Evolutionary conservation across 2,797 vertebrate species (phyloP).

Genomic region (Apodemus agrarius): DNA sequence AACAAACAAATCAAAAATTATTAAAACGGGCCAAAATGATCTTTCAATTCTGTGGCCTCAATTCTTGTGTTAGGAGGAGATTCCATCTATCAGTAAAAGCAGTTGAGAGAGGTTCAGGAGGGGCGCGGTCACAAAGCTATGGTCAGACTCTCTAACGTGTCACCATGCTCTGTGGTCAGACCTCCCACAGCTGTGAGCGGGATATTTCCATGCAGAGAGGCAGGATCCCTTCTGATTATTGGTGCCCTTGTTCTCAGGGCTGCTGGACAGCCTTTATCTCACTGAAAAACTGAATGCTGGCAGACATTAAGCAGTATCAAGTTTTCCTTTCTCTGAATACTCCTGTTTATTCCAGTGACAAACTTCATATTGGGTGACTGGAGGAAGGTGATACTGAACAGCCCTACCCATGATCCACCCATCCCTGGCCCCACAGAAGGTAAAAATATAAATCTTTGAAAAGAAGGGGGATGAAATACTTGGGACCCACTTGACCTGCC

Average conservation of each 20-base stretch:
- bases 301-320: not conserved
- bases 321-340: not conserved
- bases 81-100: not conserved
- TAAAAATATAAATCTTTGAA: not conserved
- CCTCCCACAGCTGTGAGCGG: not conserved
- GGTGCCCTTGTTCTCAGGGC: not conserved
- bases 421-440: not conserved
- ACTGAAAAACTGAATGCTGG: constrained; percentile 45
- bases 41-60: not conserved
- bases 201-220: not conserved
- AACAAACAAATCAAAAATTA: not conserved
- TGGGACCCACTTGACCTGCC: not conserved
- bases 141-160: not conserved
- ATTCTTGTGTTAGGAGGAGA: not conserved
- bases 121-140: not conserved
- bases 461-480: not conserved
- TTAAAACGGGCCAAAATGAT: not conserved
- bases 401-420: not conserved
- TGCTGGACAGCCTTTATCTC: constrained; percentile 23
- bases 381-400: constrained; percentile 4
- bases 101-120: not conserved
- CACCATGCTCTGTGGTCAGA: not conserved
- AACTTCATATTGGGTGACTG: not conserved
- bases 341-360: not conserved
- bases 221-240: not conserved